A percentile compares a stretch with the other conserved stretches of the same genome.
Evolutionary conservation across 2,888 invertebrate genomes (phyloP).

Genomic region (Imbricaverruca yamaguchii): DNA sequence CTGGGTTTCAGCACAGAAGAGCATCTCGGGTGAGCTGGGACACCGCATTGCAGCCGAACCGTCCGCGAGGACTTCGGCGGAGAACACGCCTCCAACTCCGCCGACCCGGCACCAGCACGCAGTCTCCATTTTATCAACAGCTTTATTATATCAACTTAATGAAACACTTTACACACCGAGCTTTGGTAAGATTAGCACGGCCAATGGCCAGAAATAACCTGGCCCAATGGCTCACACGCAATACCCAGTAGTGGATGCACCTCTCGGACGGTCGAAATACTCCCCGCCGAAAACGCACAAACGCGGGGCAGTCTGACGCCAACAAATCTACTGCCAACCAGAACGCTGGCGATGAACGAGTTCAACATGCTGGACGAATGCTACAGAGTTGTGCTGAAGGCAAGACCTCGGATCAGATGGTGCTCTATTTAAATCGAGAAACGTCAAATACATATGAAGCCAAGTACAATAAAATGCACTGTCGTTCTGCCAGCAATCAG

Average conservation of each 20-base stretch:
- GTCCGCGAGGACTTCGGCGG: no score
- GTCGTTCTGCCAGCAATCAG: no score
- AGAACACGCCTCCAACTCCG: no score
- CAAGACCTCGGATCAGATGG: background rate
- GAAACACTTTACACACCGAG: slow-evolving; percentile 17
- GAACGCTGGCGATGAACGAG: background rate
- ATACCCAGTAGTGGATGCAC: slow-evolving; percentile 8
- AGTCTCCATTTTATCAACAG: background rate
- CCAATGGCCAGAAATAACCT: background rate
- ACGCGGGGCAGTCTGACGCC: background rate
- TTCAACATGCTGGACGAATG: background rate
- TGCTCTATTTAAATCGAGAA: background rate
- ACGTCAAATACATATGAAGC: background rate
- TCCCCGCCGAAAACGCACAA: background rate
- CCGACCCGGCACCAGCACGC: no score
- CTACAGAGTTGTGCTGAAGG: background rate
- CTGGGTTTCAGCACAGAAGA: no score
- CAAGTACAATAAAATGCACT: no score
- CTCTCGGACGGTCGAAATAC: background rate
- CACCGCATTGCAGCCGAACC: no score
- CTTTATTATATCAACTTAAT: slow-evolving; percentile 20
- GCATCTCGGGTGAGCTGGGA: no score
- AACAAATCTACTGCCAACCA: background rate
- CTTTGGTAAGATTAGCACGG: slow-evolving; percentile 19
- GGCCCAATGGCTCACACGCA: background rate